These are phyloP conservation scores for Rynchops niger DNA, from an alignment of 2,113 vertebrate species.

Conservation along the genomic window DNA sequence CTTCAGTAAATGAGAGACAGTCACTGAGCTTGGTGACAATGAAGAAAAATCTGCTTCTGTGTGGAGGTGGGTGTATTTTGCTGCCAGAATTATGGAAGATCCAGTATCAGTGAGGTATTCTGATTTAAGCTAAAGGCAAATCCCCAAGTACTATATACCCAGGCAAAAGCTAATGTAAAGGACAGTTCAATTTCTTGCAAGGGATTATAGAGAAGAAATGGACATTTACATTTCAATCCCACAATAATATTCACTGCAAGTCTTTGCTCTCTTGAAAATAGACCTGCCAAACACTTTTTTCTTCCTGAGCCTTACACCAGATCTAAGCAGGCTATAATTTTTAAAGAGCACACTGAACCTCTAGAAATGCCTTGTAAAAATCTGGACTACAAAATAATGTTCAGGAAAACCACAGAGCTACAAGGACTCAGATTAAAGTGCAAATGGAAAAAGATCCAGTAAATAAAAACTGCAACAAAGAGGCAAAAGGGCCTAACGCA, in stretches of 20 bases:
- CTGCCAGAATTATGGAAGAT: conserved; percentile 9
- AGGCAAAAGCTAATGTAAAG: neutral
- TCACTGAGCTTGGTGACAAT: conserved; percentile 25
- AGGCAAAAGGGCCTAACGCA: neutral
- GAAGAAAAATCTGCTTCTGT: conserved; percentile 17
- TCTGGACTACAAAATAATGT: neutral
- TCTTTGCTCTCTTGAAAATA: conserved; percentile 14
- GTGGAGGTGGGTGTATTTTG: neutral
- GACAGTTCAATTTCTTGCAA: conserved; percentile 23
- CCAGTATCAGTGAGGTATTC: neutral
- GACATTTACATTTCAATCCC: conserved; percentile 38
- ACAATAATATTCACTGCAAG: neutral
- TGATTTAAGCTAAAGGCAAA: conserved; percentile 16
- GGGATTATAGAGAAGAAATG: neutral
- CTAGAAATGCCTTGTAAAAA: neutral
- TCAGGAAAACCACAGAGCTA: neutral
- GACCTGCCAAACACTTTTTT: neutral
- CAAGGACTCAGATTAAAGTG: neutral
- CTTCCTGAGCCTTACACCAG: neutral
- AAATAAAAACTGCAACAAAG: neutral
- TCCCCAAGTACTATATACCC: neutral
- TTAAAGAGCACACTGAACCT: neutral
- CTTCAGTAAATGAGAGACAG: conserved; percentile 30
- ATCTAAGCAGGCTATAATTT: neutral
- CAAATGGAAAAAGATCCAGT: neutral